Conservation (phyloP, 2,888 invertebrate genomes). For the Julus scandinavius region DNA sequence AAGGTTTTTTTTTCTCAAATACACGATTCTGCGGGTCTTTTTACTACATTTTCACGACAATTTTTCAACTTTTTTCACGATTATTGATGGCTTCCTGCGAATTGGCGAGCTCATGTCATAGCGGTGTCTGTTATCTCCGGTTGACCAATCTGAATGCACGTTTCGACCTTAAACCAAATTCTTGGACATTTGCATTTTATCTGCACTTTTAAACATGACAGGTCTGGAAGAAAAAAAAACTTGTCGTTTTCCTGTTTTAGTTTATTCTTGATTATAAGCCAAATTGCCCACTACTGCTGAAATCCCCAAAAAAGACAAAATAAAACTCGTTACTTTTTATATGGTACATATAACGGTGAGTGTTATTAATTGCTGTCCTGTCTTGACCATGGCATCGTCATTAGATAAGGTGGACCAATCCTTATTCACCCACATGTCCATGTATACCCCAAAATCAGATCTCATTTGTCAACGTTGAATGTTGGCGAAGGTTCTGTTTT, state of each 20-base stretch:
- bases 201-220: neutral
- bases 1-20: neutral
- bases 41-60: neutral
- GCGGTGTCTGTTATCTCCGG: neutral
- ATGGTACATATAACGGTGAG: neutral
- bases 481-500: neutral
- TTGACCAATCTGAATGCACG: constrained; percentile 39
- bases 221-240: neutral
- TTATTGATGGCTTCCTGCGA: constrained; percentile 42
- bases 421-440: neutral
- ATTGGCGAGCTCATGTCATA: neutral
- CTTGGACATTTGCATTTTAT: neutral
- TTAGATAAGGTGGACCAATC: constrained; percentile 8
- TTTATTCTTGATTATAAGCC: constrained; percentile 2
- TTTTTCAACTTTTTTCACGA: neutral
- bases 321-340: neutral
- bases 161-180: constrained; percentile 46
- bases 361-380: constrained; percentile 1
- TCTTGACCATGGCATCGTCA: constrained; percentile 39
- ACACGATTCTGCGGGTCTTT: neutral
- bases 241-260: constrained; percentile 13
- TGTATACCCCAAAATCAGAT: neutral
- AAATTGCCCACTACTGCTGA: neutral
- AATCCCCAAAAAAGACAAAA: neutral
- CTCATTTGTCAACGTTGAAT: neutral